Base-by-base conservation (phyloP, 1,140 invertebrate species). In the Physella acuta region DNA sequence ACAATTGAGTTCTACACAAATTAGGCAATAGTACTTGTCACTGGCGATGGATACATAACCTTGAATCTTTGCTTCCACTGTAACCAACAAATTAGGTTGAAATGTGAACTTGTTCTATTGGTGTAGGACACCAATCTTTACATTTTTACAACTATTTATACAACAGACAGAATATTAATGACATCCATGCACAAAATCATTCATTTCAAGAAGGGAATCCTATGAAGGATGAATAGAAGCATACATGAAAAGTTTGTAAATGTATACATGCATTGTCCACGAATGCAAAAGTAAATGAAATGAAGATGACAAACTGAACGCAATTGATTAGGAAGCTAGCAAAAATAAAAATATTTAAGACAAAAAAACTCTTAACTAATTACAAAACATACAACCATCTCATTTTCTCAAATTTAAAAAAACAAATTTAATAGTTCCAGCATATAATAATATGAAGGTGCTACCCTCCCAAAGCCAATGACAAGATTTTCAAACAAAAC, bases 101-200 rank as follows among this genome's bases (percentile, higher is more conserved):
- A 61, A 61, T 61, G 34, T 26, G n/a, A 24, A 44, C 8, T 44
- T 39, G 34, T 61, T 61, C 36, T 26, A 61, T 61, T n/a, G 24
- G 37, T 61, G 58, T 11, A n/a, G 31, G 34, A 2, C 34, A 34
- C 59, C 59, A 31, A 24, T 30, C 14, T 64, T 44, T 63, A 63
- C 60, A 63, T 63, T 63, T 63, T 52, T 31, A 64, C 62, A 64
- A 24, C 62, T 64, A 52, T 64, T 33, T 64, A 53, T 64, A 64
- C 44, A 64, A 44, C 20, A 16, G 28, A 37, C 28, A 37, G 20
- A 44, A 11, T 20, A 44, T 44, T 44, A 44, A 11, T 44, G 39
- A 44, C 44, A 63, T n/a, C 26, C 61, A 63, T n/a, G n/a, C 44
- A 51, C 37, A 63, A 4, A 28, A 63, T 63, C 61, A 39, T 44